These are phyloP conservation scores for Saguinus imperator DNA, from an alignment of 2,113 vertebrate genomes.

Conservation along the genomic window DNA sequence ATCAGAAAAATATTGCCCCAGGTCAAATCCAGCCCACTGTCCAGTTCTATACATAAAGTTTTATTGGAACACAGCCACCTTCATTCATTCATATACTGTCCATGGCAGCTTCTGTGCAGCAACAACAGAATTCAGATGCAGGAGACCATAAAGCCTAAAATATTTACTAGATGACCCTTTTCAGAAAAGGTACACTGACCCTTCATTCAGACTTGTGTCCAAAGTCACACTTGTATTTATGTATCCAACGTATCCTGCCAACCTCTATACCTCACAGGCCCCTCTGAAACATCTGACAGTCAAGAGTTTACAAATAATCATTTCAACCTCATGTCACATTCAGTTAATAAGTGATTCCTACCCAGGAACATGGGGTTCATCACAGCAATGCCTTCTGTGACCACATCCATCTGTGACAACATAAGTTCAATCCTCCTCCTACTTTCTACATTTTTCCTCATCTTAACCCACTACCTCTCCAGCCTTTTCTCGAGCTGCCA, in stretches of 20 bases:
- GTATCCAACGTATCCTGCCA: background rate
- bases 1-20: background rate
- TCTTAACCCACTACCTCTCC: fast-evolving
- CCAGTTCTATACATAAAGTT: background rate
- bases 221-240: background rate
- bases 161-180: background rate
- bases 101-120: background rate
- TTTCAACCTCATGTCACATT: background rate
- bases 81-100: fast-evolving
- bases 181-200: background rate
- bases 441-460: background rate
- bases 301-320: background rate
- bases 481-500: background rate
- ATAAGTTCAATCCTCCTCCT: background rate
- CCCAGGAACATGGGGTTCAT: background rate
- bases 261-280: background rate
- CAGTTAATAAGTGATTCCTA: background rate
- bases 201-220: background rate
- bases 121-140: background rate
- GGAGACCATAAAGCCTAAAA: background rate
- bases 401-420: background rate
- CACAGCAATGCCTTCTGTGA: background rate
- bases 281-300: background rate
- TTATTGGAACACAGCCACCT: background rate
- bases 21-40: background rate